Base-by-base conservation (phyloP, 92 coral and sea anemone genomes). In the Heliopora coerulea region DNA sequence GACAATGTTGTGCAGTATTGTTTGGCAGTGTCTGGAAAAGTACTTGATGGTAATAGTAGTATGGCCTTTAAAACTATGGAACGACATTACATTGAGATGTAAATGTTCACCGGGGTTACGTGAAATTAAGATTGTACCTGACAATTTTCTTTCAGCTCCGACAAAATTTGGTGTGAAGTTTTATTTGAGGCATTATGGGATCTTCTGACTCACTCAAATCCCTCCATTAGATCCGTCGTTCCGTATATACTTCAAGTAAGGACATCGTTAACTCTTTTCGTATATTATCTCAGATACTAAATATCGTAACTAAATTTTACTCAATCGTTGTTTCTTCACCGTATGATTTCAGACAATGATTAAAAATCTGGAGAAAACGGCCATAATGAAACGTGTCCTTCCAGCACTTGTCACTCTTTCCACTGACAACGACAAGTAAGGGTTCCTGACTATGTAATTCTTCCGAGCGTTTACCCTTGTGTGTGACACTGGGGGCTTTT, bases 371-470 rank as follows among this genome's bases (percentile, higher is more conserved):
- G 92, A 89, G 41, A 80, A 87, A 37, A 91, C 88, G 40, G 79
- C 85, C 3, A 90, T 92, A 26, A 89, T 96, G 74, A 78, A 96
- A 54, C 90, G 88, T 60, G 97, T 92, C 27, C 49, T 92, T 15
- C 97, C 97, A 12, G 97, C 97, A 0, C 84, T 92, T 14, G 97
- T 92, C 26, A 92, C 97, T 11, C 77, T 92, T 30, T 91, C 97
- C 40, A 90, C 97, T 17, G 97, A 92, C 49, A 83, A 96, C 21
- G 93, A 92, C 76, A 92, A 89, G 97, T 92, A 81, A 87, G 97
- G 77, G 14, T 46, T 46, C 2, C 15, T 8, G 52, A 37, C 12
- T 50, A 34, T 11, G 31, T 26, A 14, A 13, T 21, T 54, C 15
- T 8, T 26, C 30, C n/a, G n/a, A n/a, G n/a, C n/a, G n/a, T n/a